Conservation (phyloP, 2,888 invertebrate species). For the Lydus trimaculatus region DNA sequence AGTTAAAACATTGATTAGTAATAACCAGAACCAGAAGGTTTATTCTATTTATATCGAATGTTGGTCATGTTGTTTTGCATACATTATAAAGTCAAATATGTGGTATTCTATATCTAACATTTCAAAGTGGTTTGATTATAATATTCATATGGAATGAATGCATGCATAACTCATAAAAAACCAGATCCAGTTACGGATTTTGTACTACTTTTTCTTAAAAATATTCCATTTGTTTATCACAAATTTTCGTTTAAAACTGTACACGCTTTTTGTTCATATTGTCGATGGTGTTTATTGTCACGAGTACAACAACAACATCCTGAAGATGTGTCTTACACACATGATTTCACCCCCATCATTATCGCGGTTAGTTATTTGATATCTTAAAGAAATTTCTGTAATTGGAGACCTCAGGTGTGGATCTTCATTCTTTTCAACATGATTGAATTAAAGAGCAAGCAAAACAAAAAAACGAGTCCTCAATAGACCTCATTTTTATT, state of each 20-base stretch:
- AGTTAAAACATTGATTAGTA: not conserved
- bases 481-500: not conserved
- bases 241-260: not conserved
- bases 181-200: not conserved
- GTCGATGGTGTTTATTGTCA: not conserved
- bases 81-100: not conserved
- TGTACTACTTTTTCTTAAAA: not conserved
- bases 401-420: slow-evolving; percentile 9
- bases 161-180: not conserved
- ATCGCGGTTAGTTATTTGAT: slow-evolving; percentile 8
- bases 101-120: not conserved
- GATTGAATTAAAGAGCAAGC: not conserved
- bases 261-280: not conserved
- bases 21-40: not conserved
- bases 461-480: not conserved
- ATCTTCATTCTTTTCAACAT: not conserved
- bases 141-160: not conserved
- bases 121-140: not conserved
- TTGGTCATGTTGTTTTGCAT: not conserved
- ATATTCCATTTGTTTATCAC: not conserved
- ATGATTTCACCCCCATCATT: slow-evolving; percentile 14
- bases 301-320: not conserved
- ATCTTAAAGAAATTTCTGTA: not conserved
- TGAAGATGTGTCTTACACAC: slow-evolving; percentile 4
- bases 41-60: not conserved